Percentiles rank a stretch among this genome's conserved stretches.
phyloP scores from a whole-genome alignment of 2,113 vertebrate species.

The Taxidea taxus region DNA sequence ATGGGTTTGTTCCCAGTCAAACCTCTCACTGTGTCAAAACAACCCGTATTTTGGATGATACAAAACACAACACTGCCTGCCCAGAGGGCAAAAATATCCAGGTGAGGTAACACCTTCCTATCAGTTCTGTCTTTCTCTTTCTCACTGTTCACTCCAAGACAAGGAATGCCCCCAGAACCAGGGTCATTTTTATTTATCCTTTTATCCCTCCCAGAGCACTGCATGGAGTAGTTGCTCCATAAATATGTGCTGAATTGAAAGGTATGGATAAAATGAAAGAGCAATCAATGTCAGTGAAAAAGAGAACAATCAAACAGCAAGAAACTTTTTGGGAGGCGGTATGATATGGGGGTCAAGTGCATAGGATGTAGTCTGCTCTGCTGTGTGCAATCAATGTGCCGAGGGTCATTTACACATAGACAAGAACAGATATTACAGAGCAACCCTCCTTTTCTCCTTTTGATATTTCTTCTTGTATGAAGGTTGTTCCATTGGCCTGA shows the following conservation, averaged over 20 bases:
- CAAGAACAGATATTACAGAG: accelerated
- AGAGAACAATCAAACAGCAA: background rate
- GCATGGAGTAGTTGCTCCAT: background rate
- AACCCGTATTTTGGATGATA: background rate
- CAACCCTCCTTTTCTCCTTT: background rate
- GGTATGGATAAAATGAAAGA: background rate
- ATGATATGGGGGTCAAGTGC: accelerated
- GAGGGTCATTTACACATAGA: accelerated
- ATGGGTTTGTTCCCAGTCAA: background rate
- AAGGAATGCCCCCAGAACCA: background rate
- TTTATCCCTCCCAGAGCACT: background rate
- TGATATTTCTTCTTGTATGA: accelerated
- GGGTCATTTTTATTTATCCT: background rate
- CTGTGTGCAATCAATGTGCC: too few species aligned
- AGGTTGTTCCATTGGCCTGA: accelerated
- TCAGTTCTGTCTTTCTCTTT: background rate
- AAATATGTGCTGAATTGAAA: background rate
- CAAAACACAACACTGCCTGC: background rate
- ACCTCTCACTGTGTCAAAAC: background rate
- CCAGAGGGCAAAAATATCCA: background rate
- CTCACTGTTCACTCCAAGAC: background rate
- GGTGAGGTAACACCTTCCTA: background rate
- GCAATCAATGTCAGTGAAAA: background rate
- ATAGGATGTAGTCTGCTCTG: background rate
- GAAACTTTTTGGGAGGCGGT: background rate